Evolutionary conservation across 2,888 invertebrate genomes (phyloP), one percentile per base, ranked within the genome.

Genomic region (Marasmarcha lunaedactyla): DNA sequence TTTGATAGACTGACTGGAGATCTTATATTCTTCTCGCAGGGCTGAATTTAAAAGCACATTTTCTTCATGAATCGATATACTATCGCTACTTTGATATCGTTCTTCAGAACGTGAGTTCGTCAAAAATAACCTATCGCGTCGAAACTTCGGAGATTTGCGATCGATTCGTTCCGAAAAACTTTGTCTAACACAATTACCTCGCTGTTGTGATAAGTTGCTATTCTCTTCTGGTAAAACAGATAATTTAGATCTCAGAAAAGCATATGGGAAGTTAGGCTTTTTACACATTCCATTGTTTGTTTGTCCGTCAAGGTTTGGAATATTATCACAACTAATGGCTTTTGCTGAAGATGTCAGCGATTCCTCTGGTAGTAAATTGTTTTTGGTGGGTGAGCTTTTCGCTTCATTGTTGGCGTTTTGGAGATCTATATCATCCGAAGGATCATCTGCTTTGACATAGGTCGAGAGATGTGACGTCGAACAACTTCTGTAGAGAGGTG

Each of bases 141-240:
- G 60, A 46, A 74, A 69, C 52, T 78, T 83, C 2, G 76, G 79
- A 33, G 84, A 83, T 51, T 71, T 78, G 43, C 83, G 61, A 46
- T 78, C 79, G 48, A 78, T 63, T 58, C 78, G 66, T 48, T 85
- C 85, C 12, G 84, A 84, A 51, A 85, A 83, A 50, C 84, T 87
- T 65, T 71, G 87, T 57, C 73, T 81, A 44, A 71, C 79, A 55
- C 65, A 74, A 62, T 61, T 81, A 42, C 61, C 63, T 55, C 78
- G 76, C 55, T 84, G 81, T 52, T 84, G 81, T 25, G 71, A 83
- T 34, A 85, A 59, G 42, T 86, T 83, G 46, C 85, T 86, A 48
- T 88, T 88, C 68, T 92, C 92, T 71, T 92, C 92, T 1, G 92
- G 92, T 46, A 92, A 71, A 35, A 91, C 91, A 7, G 91, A 90